Evolutionary conservation across 2,797 vertebrate species (phyloP).

Genomic region (Tauraco hartlaubi): DNA sequence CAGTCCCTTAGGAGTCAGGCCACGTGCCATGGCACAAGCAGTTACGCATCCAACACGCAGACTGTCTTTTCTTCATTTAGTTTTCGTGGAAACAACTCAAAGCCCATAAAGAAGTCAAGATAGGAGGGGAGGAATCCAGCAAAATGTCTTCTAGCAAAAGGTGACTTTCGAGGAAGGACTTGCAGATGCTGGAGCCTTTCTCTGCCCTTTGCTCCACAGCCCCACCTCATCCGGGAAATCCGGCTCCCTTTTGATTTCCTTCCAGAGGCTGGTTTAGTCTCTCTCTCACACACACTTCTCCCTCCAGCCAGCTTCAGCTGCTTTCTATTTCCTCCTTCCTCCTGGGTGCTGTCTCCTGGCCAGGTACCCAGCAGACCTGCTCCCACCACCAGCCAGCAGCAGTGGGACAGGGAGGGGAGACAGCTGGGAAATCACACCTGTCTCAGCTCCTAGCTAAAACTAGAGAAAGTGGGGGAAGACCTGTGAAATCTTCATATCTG

Average conservation of each 20-base stretch:
- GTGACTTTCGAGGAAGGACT: not conserved
- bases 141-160: not conserved
- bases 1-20: not conserved
- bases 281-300: not conserved
- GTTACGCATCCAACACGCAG: not conserved
- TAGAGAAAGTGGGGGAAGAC: not conserved
- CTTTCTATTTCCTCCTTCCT: slow-evolving; percentile 4
- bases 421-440: not conserved
- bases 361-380: slow-evolving; percentile 7
- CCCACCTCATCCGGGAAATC: not conserved
- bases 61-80: not conserved
- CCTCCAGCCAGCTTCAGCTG: not conserved
- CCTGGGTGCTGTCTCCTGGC: not conserved
- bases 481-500: not conserved
- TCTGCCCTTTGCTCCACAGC: not conserved
- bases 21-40: not conserved
- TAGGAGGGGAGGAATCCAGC: not conserved
- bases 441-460: not conserved
- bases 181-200: not conserved
- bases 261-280: not conserved
- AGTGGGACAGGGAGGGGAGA: not conserved
- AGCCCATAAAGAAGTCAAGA: not conserved
- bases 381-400: not conserved
- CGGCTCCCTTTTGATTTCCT: slow-evolving; percentile 2
- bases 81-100: not conserved